These are phyloP conservation scores for Branchipolynoe longqiensis DNA, from an alignment of 2,888 invertebrate species.

Conservation along the genomic window DNA sequence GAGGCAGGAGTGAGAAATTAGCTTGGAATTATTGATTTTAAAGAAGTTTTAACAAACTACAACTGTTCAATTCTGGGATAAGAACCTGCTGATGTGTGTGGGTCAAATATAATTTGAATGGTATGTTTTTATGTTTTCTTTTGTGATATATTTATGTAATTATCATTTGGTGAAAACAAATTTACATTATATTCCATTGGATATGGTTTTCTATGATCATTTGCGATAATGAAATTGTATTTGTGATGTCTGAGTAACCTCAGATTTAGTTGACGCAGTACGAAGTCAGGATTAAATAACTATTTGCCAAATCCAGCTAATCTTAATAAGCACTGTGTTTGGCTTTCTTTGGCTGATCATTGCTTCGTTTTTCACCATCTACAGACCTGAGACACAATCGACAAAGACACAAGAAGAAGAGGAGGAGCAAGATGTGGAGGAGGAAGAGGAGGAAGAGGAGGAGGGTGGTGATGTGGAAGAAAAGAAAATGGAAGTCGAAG, in stretches of 20 bases:
- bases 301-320: too few species aligned
- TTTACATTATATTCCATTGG: neutral
- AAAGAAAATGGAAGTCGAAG: conserved; percentile 16
- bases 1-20: too few species aligned
- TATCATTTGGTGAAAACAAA: neutral
- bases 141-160: neutral
- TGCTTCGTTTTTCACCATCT: too few species aligned
- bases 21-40: too few species aligned
- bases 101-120: neutral
- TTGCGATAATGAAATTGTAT: too few species aligned
- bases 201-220: too few species aligned
- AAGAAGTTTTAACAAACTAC: neutral
- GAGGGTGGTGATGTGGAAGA: conserved; percentile 63
- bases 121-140: neutral
- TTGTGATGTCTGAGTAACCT: too few species aligned
- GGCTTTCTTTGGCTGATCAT: too few species aligned
- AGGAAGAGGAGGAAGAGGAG: conserved; percentile 59
- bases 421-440: conserved; percentile 61
- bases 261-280: too few species aligned
- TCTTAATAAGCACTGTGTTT: too few species aligned
- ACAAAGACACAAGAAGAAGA: conserved; percentile 60
- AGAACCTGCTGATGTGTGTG: neutral
- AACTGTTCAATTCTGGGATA: neutral
- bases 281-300: too few species aligned
- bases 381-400: conserved; percentile 46